Conservation (phyloP, 2,888 invertebrate species). For the Odontothrips loti region DNA sequence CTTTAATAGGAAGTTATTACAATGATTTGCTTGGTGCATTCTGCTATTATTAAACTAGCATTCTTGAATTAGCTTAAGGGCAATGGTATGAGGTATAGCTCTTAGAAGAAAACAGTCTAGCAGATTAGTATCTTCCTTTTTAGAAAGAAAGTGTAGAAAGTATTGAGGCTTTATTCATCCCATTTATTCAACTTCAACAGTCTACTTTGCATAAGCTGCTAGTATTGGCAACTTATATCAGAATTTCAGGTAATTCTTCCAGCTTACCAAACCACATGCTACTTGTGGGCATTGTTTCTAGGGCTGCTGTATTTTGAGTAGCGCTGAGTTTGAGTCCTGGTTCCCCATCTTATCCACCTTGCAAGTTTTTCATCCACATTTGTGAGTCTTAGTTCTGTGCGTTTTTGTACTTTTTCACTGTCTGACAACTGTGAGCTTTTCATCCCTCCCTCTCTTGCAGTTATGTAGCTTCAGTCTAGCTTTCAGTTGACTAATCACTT, state of each 20-base stretch:
- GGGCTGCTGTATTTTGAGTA: conserved; percentile 21
- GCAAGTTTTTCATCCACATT: conserved; percentile 23
- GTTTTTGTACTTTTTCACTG: neutral
- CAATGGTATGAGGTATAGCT: too few relatives aligned
- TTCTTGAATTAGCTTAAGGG: too few relatives aligned
- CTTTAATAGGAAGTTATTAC: neutral
- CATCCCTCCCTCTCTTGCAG: conserved; percentile 1
- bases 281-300: conserved; percentile 22
- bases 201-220: too few relatives aligned
- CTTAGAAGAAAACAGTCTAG: too few relatives aligned
- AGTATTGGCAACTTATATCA: too few relatives aligned
- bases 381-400: conserved; percentile 24
- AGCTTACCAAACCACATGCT: conserved; percentile 22
- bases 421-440: neutral
- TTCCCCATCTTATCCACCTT: conserved; percentile 15
- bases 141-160: too few relatives aligned
- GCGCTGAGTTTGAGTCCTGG: conserved; percentile 13
- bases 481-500: neutral
- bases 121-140: too few relatives aligned
- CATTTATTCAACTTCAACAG: too few relatives aligned
- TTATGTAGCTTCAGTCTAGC: neutral
- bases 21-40: conserved; percentile 1
- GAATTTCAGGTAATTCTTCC: conserved; percentile 2
- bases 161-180: too few relatives aligned
- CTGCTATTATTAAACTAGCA: neutral